Evolutionary conservation across 2,797 vertebrate species (phyloP).

Genomic region (Botia kubotai): DNA sequence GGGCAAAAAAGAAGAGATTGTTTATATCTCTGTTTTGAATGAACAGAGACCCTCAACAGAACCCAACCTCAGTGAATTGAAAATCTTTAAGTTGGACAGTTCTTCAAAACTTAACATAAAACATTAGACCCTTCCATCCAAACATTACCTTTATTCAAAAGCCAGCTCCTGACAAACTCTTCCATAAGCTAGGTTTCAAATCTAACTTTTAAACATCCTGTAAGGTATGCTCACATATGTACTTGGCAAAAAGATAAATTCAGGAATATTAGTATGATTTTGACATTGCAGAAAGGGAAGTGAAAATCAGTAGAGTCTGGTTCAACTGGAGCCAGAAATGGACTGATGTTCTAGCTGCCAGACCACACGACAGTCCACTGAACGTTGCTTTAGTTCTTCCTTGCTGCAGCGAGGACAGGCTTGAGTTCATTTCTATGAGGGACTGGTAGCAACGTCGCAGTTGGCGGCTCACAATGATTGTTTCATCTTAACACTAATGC

Average conservation of each 20-base stretch:
- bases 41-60: conserved; percentile 1
- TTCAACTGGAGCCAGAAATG: conserved; percentile 32
- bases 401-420: conserved; percentile 44
- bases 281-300: conserved; percentile 29
- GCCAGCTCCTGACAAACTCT: conserved; percentile 24
- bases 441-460: conserved; percentile 60
- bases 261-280: conserved; percentile 23
- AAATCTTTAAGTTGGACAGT: conserved; percentile 1
- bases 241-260: conserved; percentile 33
- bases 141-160: conserved; percentile 39
- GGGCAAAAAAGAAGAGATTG: conserved; percentile 23
- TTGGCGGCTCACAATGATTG: conserved; percentile 65
- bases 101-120: conserved; percentile 23
- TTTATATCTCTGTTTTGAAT: conserved; percentile 5
- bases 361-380: conserved; percentile 32
- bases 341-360: conserved; percentile 50
- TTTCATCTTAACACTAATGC: conserved; percentile 63
- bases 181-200: conserved; percentile 32
- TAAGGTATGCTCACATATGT: conserved; percentile 23
- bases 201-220: conserved; percentile 22
- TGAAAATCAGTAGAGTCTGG: conserved; percentile 42
- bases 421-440: conserved; percentile 60
- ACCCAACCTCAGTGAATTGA: conserved; percentile 22
- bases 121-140: conserved; percentile 38
- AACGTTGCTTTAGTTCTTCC: conserved; percentile 50